Evolutionary conservation across 2,888 invertebrate species (phyloP).

Genomic region (Eudemis profundana): DNA sequence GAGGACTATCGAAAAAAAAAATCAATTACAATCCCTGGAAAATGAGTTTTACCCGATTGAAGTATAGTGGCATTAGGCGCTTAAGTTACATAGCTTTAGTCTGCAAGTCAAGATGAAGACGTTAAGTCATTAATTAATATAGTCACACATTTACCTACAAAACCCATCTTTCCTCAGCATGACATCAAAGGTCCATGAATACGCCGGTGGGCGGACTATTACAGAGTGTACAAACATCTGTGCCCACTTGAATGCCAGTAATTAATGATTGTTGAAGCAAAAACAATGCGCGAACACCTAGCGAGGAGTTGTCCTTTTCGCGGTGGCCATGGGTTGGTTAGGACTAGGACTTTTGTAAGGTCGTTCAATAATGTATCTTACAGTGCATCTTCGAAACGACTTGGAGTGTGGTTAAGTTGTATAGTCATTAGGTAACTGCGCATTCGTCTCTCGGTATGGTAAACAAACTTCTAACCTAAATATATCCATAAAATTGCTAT

Average conservation of each 20-base stretch:
- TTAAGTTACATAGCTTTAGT: no score
- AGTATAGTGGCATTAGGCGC: no score
- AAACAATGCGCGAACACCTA: constrained; percentile 49
- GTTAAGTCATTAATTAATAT: background rate
- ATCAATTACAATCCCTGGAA: no score
- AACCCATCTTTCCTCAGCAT: constrained; percentile 33
- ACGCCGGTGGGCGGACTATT: constrained; percentile 48
- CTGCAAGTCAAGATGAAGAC: background rate
- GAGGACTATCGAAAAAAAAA: no score
- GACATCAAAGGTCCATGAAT: constrained; percentile 37
- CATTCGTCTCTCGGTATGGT: no score
- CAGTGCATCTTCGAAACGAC: constrained; percentile 16
- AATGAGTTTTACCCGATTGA: no score
- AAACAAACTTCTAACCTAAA: no score
- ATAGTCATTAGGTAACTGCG: no score
- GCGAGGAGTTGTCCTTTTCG: constrained; percentile 44
- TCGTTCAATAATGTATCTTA: constrained; percentile 10
- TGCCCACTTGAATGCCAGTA: constrained; percentile 45
- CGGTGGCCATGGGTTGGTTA: constrained; percentile 36
- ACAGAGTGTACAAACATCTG: constrained; percentile 48
- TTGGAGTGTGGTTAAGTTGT: background rate
- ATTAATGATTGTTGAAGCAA: constrained; percentile 48
- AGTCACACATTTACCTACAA: constrained; percentile 9
- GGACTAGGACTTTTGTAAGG: constrained; percentile 21
- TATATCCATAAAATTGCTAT: no score